Evolutionary conservation across 2,797 vertebrate species (phyloP), one percentile per base, ranked within the genome.

Genomic region (Streptopelia turtur): DNA sequence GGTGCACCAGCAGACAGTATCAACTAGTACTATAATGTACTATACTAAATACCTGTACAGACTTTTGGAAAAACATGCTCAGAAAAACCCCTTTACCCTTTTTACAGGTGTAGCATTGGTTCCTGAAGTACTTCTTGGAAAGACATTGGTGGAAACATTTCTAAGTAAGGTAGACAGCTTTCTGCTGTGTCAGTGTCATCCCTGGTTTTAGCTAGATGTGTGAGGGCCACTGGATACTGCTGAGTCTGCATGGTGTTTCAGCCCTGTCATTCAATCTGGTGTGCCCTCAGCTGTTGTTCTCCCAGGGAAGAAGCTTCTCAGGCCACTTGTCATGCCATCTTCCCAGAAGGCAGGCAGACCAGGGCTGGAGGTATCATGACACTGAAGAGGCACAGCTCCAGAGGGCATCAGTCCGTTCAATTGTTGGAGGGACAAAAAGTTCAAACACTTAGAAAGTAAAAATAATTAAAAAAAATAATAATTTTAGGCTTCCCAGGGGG

Each of bases 241-340:
- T 78, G 49, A 49, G 45, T 41, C 11, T 49, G 13, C 1, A 1
- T 1, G 0, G 85, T 43, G 20, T 28, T 12, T 53, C 55, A 87
- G 17, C 20, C 0, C 1, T 41, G 47, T 37, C 20, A 28, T 25
- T 70, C 24, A 59, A 70, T 11, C 16, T 1, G 2, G 16, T 12
- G 3, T 27, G 10, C 6, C 31, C 66, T 71, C 37, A 71, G 41
- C 27, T 33, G 21, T 59, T 60, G 18, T 6, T 63, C 35, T 75
- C 15, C 35, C 47, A 60, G 22, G 24, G 17, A 66, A 69, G 10
- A 4, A n/a, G 1, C 17, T 84, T 78, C 65, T 66, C 11, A 25
- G 25, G 31, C 9, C 53, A 55, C 53, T 56, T 60, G 5, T 25
- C 43, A 1, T 59, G 37, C 10, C 10, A 8, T 50, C 49, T 77